Conservation (phyloP, 2,888 invertebrate genomes). For the Phoenoteleia sp. region DNA sequence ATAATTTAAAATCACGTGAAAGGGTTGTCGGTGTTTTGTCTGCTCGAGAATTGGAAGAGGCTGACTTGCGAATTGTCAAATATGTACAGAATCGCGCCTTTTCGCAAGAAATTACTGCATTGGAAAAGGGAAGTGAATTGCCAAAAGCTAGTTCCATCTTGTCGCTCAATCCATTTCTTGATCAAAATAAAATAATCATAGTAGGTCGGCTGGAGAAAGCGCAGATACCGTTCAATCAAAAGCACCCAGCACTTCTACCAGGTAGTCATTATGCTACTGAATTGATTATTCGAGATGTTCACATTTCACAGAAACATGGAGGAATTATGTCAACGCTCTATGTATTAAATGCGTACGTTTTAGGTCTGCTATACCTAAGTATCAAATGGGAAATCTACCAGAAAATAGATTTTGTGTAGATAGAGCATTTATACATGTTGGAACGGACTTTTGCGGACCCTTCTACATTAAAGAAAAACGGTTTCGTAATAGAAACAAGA, state of each 20-base stretch:
- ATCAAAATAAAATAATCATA: neutral
- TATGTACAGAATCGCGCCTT: neutral
- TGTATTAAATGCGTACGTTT: neutral
- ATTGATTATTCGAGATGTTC: neutral
- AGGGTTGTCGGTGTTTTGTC: neutral
- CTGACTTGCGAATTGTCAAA: neutral
- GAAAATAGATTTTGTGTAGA: conserved; percentile 51
- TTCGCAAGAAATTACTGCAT: neutral
- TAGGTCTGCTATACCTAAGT: neutral
- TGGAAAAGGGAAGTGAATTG: neutral
- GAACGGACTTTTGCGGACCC: neutral
- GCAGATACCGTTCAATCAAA: neutral
- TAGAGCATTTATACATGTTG: conserved; percentile 48
- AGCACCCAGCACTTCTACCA: neutral
- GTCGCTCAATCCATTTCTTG: conserved; percentile 10
- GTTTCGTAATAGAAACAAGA: neutral
- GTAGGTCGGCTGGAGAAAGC: neutral
- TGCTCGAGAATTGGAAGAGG: neutral
- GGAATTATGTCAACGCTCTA: neutral
- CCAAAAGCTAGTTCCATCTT: conserved; percentile 2
- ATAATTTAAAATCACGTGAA: neutral
- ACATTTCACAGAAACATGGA: neutral
- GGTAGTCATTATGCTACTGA: neutral
- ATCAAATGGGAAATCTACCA: neutral
- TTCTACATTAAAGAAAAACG: conserved; percentile 6